phyloP scores from a whole-genome alignment of 2,888 invertebrate species.

The Ennomos quercinarius region DNA sequence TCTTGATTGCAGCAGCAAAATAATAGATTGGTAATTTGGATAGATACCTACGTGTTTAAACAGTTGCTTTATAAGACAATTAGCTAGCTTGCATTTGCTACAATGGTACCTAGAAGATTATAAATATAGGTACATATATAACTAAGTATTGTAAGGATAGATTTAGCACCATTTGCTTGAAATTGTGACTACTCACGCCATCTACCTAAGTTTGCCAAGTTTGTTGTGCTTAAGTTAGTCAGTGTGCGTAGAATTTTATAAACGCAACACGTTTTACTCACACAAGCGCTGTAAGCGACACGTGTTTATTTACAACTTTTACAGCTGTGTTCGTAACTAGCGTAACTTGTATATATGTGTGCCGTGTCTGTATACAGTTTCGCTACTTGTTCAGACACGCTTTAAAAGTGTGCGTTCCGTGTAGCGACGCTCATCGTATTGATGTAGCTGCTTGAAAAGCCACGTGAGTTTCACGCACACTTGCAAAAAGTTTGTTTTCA shows the following conservation, averaged over 20 bases:
- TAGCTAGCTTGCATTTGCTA: no score
- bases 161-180: constrained; percentile 12
- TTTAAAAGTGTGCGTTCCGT: constrained; percentile 35
- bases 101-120: no score
- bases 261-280: constrained; percentile 47
- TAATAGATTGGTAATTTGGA: no score
- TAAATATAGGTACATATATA: no score
- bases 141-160: no score
- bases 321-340: constrained; percentile 41
- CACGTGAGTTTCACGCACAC: constrained; percentile 57
- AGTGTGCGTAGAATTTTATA: constrained; percentile 48
- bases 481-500: constrained; percentile 58
- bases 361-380: constrained; percentile 33
- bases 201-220: constrained; percentile 57
- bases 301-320: constrained; percentile 42
- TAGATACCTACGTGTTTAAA: no score
- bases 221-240: constrained; percentile 41
- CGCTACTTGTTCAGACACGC: constrained; percentile 25
- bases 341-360: constrained; percentile 30
- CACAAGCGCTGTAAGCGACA: constrained; percentile 37
- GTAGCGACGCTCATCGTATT: constrained; percentile 17
- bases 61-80: no score
- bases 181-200: constrained; percentile 55
- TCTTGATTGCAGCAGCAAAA: no score
- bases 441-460: constrained; percentile 49